Percentiles rank a stretch among this genome's conserved stretches.
phyloP scores from a whole-genome alignment of 2,888 invertebrate species.

The Drosophila kanekoi region DNA sequence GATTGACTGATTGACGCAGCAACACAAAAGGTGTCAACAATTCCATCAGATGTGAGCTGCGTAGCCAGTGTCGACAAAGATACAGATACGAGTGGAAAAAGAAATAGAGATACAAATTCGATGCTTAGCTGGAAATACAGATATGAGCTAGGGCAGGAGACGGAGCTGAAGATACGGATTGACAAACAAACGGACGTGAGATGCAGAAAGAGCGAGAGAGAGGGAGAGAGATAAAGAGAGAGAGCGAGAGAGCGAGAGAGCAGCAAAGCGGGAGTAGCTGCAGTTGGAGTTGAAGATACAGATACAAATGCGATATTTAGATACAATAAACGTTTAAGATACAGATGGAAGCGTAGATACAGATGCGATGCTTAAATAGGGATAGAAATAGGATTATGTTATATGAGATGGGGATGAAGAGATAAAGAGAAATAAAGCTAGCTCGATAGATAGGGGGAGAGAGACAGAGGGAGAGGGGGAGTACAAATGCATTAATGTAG shows the following conservation, averaged over 20 bases:
- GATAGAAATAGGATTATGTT: no score
- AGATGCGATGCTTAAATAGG: background rate
- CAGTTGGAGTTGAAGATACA: background rate
- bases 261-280: background rate
- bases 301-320: background rate
- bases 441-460: background rate
- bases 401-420: slow-evolving; percentile 1
- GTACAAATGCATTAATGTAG: background rate
- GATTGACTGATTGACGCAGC: slow-evolving; percentile 21
- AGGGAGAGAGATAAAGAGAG: no score
- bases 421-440: slow-evolving; percentile 5
- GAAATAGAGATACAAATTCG: slow-evolving; percentile 9
- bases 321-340: background rate
- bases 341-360: background rate
- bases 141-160: background rate
- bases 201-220: no score
- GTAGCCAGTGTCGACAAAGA: background rate
- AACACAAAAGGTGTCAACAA: slow-evolving; percentile 62
- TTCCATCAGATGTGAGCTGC: slow-evolving; percentile 32
- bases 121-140: slow-evolving; percentile 3
- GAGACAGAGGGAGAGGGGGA: slow-evolving; percentile 1
- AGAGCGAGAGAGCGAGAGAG: no score
- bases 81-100: slow-evolving; percentile 1
- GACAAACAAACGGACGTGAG: background rate
- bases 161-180: background rate